Percentiles rank a stretch among this genome's conserved stretches.
Evolutionary conservation across 2,113 vertebrate genomes (phyloP).

Genomic region (Cinclus cinclus): DNA sequence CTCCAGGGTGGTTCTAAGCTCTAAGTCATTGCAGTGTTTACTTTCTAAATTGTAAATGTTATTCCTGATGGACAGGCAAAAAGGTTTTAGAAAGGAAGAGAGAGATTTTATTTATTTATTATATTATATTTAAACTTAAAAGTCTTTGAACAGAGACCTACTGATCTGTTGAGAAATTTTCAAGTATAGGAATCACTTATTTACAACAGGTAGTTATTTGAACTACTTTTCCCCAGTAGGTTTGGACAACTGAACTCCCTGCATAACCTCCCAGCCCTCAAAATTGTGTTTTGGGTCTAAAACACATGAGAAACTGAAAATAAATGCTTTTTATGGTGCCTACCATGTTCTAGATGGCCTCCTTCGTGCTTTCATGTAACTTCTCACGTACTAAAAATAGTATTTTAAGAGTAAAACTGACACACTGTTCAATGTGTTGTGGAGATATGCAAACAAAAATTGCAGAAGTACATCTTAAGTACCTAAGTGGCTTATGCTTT

Average conservation of each 20-base stretch:
- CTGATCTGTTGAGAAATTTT: background rate
- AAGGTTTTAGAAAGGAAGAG: background rate
- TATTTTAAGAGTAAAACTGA: background rate
- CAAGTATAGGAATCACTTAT: background rate
- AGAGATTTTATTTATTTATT: background rate
- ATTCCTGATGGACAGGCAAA: background rate
- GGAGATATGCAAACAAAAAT: background rate
- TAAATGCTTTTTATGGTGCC: background rate
- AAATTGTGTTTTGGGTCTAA: background rate
- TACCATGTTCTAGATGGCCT: background rate
- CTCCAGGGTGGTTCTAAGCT: background rate
- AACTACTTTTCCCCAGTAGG: background rate
- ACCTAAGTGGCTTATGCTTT: background rate
- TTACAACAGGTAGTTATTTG: fast-evolving
- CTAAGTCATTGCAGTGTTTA: background rate
- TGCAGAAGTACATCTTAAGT: background rate
- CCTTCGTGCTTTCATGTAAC: background rate
- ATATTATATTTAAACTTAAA: background rate
- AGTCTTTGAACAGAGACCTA: background rate
- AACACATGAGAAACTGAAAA: background rate
- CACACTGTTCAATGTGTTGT: background rate
- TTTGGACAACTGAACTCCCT: background rate
- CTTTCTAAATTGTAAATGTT: background rate
- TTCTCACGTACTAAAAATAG: background rate
- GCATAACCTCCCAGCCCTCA: background rate